Evolutionary conservation across 2,888 invertebrate species (phyloP).

Genomic region (Drosophila pseudotalamancana): DNA sequence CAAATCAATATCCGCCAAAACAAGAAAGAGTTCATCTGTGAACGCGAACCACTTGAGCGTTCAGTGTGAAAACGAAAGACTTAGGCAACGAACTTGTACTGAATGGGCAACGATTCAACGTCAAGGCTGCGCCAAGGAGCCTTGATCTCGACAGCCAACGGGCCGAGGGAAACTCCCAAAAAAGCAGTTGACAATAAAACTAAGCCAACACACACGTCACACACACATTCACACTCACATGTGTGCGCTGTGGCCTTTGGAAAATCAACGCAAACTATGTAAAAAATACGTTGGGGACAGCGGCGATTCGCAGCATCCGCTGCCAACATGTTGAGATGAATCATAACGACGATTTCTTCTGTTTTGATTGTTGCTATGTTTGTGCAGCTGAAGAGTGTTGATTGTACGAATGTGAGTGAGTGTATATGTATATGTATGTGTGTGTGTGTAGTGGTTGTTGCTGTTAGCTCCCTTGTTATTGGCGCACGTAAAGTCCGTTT

Average conservation of each 20-base stretch:
- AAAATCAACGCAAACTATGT: slow-evolving; percentile 56
- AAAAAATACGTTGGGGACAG: slow-evolving; percentile 26
- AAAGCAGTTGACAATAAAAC: slow-evolving; percentile 49
- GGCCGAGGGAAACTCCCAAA: slow-evolving; percentile 53
- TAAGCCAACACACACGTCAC: slow-evolving; percentile 6
- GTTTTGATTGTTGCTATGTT: slow-evolving; percentile 51
- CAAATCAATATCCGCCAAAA: slow-evolving; percentile 1
- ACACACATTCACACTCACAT: not conserved
- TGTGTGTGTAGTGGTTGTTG: slow-evolving; percentile 23
- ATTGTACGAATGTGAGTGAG: not conserved
- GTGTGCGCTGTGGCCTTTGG: slow-evolving; percentile 64
- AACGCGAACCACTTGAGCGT: slow-evolving; percentile 32
- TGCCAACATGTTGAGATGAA: slow-evolving; percentile 50
- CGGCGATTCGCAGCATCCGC: slow-evolving; percentile 48
- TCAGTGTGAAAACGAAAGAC: slow-evolving; percentile 46
- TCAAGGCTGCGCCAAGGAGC: slow-evolving; percentile 67
- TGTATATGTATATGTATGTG: slow-evolving; percentile 1
- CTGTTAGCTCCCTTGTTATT: slow-evolving; percentile 47
- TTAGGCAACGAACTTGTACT: slow-evolving; percentile 65
- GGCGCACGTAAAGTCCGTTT: slow-evolving; percentile 66
- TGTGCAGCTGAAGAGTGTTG: slow-evolving; percentile 33
- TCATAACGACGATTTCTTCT: slow-evolving; percentile 68
- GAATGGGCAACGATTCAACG: slow-evolving; percentile 67
- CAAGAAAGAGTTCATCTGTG: slow-evolving; percentile 14
- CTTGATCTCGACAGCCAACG: slow-evolving; percentile 70